These are phyloP conservation scores for Yponomeuta cagnagella DNA, from an alignment of 2,888 invertebrate genomes.

Conservation along the genomic window DNA sequence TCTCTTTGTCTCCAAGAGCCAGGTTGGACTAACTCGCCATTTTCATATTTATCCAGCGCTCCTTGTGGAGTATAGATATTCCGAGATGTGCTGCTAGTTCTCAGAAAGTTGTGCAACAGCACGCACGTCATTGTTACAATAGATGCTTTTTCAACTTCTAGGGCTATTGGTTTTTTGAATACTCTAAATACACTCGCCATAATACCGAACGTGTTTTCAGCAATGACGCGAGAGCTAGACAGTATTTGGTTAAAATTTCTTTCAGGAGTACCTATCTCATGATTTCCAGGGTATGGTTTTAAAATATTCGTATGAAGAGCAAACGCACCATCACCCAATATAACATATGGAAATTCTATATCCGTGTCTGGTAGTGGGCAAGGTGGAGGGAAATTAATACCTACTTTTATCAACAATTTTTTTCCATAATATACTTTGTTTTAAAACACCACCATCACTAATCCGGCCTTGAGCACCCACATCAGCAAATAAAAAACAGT, in stretches of 20 bases:
- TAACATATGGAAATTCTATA: conserved; percentile 13
- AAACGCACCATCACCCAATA: conserved; percentile 17
- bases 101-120: conserved; percentile 17
- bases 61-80: too few relatives aligned
- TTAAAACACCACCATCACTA: conserved; percentile 10
- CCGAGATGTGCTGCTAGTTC: conserved; percentile 12
- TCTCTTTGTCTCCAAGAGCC: conserved; percentile 17
- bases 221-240: conserved; percentile 4
- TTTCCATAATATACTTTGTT: conserved; percentile 2
- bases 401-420: background rate
- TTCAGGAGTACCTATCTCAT: conserved; percentile 11
- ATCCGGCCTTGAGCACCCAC: conserved; percentile 2
- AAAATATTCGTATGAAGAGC: conserved; percentile 10
- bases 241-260: conserved; percentile 8
- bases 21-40: conserved; percentile 16
- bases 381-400: background rate
- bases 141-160: conserved; percentile 9
- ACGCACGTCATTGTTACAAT: conserved; percentile 14
- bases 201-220: conserved; percentile 10
- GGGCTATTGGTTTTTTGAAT: conserved; percentile 12
- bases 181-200: conserved; percentile 6
- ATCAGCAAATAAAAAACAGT: conserved; percentile 4
- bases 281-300: conserved; percentile 16
- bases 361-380: conserved; percentile 3
- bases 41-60: conserved; percentile 5